Base-by-base conservation (phyloP, 2,113 vertebrate genomes). In the Apteryx mantelli region DNA sequence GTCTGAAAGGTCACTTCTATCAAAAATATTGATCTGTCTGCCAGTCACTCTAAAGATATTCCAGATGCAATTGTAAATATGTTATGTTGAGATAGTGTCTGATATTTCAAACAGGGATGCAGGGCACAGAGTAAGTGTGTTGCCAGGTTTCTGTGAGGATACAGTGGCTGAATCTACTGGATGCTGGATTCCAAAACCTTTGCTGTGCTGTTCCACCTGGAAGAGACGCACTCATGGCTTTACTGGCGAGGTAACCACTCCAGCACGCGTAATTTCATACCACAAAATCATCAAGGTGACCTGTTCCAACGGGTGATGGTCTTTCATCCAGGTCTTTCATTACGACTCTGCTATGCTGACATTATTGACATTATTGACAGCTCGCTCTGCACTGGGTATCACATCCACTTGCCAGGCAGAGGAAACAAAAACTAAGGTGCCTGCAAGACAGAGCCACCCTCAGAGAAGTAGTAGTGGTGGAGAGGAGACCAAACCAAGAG, bases 51-150 rank as follows among this genome's bases (percentile, higher is more conserved):
- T 34, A 28, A 53, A 91, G 58, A 66, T 46, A 88, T 79, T 89
- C 52, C 91, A 93, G 95, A 91, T 83, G 60, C 76, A 92, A n/a
- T 74, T 87, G 86, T 69, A 95, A 95, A 91, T 83, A 80, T 66
- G 89, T 85, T 87, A 44, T 53, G 55, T 22, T 77, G 75, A 91
- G 84, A 93, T 91, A 77, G 40, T 13, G 5, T 48, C 71, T 95
- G 64, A 34, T 94, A 55, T 95, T 94, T 93, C 46, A 5, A 91
- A 92, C 85, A 89, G 48, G 38, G 69, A 38, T 70, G n/a, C 60
- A 61, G 26, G 63, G 65, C 65, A 58, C 25, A 58, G 38, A 86
- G 77, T 22, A 40, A 89, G 83, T 4, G 25, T 71, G 40, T 36
- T 85, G 70, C 30, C 70, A 34, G n/a, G 13, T 10, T 89, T 95